A percentile compares a stretch with the other conserved stretches of the same genome.
These are phyloP conservation scores for Stylophora pistillata DNA, from an alignment of 64 coral and sea anemone species.

Conservation along the genomic window DNA sequence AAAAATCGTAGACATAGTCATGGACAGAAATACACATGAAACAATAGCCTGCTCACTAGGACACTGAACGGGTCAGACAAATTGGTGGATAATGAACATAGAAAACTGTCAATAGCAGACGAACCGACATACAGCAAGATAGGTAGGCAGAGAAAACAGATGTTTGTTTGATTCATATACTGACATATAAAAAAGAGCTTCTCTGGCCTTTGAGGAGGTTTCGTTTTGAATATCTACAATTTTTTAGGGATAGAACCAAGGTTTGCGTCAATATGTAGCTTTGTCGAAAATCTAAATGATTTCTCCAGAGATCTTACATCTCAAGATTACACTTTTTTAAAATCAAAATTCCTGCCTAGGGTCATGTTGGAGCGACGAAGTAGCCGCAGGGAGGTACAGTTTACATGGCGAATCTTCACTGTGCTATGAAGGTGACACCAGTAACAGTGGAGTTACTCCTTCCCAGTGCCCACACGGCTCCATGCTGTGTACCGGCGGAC, in stretches of 20 bases:
- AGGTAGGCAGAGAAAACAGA: not conserved
- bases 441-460: not conserved
- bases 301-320: too few relatives aligned
- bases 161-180: too few relatives aligned
- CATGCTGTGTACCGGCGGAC: not conserved
- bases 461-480: not conserved
- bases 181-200: too few relatives aligned
- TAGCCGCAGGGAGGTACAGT: not conserved
- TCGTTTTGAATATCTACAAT: too few relatives aligned
- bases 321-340: too few relatives aligned
- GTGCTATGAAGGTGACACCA: not conserved
- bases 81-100: too few relatives aligned
- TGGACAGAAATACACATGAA: not conserved
- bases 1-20: not conserved
- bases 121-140: not conserved
- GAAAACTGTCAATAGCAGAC: not conserved
- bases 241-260: too few relatives aligned
- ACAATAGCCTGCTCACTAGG: not conserved
- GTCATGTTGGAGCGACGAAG: constrained; percentile 10
- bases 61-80: too few relatives aligned
- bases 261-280: too few relatives aligned
- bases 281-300: too few relatives aligned
- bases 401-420: constrained; percentile 9
- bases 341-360: not conserved
- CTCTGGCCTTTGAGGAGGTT: too few relatives aligned